Evolutionary conservation across 2,113 vertebrate species (phyloP).

Genomic region (Xiphophorus maculatus): DNA sequence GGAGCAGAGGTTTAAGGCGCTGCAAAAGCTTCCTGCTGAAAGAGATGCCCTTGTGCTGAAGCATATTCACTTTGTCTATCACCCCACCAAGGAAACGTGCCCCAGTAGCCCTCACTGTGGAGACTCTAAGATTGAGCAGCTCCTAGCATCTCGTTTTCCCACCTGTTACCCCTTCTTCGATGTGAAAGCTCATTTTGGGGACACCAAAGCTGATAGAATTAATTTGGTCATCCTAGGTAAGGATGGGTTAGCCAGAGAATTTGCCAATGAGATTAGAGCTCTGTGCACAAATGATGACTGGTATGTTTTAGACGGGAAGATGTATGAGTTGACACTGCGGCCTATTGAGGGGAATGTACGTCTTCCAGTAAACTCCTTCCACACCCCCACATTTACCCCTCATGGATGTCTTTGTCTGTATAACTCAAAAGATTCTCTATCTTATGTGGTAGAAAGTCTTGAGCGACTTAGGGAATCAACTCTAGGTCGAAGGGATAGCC

Average conservation of each 20-base stretch:
- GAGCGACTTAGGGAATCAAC: slow-evolving; percentile 92
- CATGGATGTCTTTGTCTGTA: slow-evolving; percentile 97
- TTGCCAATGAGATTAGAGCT: slow-evolving; percentile 96
- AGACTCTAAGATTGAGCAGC: slow-evolving; percentile 91
- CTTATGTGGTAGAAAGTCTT: slow-evolving; percentile 94
- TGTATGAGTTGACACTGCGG: slow-evolving; percentile 92
- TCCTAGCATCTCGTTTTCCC: slow-evolving; percentile 83
- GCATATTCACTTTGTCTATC: slow-evolving; percentile 98
- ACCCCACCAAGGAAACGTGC: slow-evolving; percentile 96
- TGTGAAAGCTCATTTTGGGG: slow-evolving; percentile 79
- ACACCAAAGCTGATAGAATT: slow-evolving; percentile 87
- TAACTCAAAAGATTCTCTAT: slow-evolving; percentile 95
- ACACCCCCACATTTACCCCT: slow-evolving; percentile 93
- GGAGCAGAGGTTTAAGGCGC: slow-evolving; percentile 91
- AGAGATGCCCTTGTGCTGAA: slow-evolving; percentile 95
- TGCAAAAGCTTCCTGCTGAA: slow-evolving; percentile 95
- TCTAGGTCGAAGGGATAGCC: slow-evolving; percentile 86
- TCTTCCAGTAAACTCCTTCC: slow-evolving; percentile 96
- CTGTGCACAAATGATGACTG: slow-evolving; percentile 95
- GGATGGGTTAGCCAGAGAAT: slow-evolving; percentile 93
- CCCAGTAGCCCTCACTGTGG: slow-evolving; percentile 88
- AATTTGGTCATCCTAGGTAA: slow-evolving; percentile 96
- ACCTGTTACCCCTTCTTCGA: slow-evolving; percentile 87
- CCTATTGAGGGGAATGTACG: slow-evolving; percentile 97
- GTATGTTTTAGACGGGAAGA: slow-evolving; percentile 94